Conservation (phyloP, 2,113 vertebrate species). For the Jacana jacana region DNA sequence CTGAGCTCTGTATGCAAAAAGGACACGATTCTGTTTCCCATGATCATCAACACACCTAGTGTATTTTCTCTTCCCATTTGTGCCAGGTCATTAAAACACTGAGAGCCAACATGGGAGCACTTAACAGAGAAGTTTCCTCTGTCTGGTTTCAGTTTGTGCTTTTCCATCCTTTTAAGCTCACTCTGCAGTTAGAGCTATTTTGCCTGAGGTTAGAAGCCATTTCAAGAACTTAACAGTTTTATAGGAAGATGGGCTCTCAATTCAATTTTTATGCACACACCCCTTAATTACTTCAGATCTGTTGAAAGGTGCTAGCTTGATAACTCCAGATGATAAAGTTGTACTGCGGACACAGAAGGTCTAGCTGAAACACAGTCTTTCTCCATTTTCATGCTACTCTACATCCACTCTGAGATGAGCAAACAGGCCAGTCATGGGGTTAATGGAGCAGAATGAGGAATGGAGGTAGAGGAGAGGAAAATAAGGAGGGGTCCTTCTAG, state of each 20-base stretch:
- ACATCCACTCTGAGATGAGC: background rate
- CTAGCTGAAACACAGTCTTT: background rate
- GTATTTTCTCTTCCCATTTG: conserved; percentile 32
- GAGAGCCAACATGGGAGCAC: background rate
- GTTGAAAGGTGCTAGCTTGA: background rate
- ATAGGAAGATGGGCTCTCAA: background rate
- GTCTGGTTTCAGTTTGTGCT: background rate
- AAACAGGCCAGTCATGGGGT: background rate
- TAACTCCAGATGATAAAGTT: background rate
- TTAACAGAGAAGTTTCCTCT: background rate
- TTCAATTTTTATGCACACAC: background rate
- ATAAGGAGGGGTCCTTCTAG: background rate
- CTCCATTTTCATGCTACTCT: background rate
- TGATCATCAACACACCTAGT: background rate
- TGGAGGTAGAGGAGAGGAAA: background rate
- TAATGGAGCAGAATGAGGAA: background rate
- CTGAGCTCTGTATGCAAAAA: background rate
- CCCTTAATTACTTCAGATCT: background rate
- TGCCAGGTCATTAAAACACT: conserved; percentile 18
- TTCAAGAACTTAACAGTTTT: background rate
- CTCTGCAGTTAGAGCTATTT: background rate
- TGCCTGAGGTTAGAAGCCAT: background rate
- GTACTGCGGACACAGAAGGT: background rate
- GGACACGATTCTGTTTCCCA: background rate
- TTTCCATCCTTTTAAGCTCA: background rate